Percentiles rank a stretch among this genome's conserved stretches.
These are phyloP conservation scores for Chiloscyllium punctatum DNA, from an alignment of 2,797 vertebrate species.

Conservation along the genomic window DNA sequence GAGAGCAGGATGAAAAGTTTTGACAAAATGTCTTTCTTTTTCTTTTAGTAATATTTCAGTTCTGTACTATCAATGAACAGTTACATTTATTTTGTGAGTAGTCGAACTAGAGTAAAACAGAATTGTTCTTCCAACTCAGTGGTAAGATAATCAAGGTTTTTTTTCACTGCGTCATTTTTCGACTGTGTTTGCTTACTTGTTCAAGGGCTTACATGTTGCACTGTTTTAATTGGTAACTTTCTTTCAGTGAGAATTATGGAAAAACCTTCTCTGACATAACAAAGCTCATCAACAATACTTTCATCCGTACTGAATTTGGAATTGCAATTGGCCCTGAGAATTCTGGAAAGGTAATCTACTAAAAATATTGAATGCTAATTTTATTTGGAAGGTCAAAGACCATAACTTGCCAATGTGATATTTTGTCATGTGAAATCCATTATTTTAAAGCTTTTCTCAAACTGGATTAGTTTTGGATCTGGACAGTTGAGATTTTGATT, in stretches of 20 bases:
- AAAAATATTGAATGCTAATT: background rate
- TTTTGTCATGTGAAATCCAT: background rate
- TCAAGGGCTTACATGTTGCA: background rate
- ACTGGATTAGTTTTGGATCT: background rate
- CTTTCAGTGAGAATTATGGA: constrained; percentile 79
- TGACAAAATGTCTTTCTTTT: too few species aligned
- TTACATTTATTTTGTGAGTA: too few species aligned
- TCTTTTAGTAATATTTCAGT: too few species aligned
- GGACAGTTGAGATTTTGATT: background rate
- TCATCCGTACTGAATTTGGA: constrained; percentile 84
- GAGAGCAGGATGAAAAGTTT: too few species aligned
- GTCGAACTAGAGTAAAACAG: too few species aligned
- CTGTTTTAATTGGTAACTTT: background rate
- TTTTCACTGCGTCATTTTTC: background rate
- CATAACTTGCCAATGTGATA: background rate
- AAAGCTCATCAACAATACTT: constrained; percentile 80
- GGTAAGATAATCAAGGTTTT: background rate
- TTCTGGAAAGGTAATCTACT: constrained; percentile 73
- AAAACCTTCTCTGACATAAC: constrained; percentile 84
- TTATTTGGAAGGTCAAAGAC: background rate
- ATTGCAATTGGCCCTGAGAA: constrained; percentile 83
- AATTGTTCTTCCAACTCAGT: too few species aligned
- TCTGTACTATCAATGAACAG: too few species aligned
- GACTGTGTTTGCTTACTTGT: background rate
- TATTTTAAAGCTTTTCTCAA: background rate